Percentiles rank a stretch among this genome's conserved stretches.
These are phyloP conservation scores for Peromyscus polionotus DNA, from an alignment of 2,113 vertebrate species.

Conservation along the genomic window DNA sequence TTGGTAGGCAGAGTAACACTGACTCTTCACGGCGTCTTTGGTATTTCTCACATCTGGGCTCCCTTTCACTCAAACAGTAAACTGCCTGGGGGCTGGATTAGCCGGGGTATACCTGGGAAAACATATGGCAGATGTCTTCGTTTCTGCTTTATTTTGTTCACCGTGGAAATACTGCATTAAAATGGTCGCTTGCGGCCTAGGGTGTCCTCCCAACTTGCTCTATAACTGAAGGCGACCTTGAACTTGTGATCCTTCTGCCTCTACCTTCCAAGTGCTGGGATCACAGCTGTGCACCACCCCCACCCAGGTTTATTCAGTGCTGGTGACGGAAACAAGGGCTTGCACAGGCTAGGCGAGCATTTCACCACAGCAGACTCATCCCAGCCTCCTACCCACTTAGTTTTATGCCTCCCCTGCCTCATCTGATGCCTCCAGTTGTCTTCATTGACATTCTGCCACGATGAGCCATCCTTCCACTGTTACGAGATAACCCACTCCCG, in stretches of 20 bases:
- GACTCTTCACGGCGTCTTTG: neutral
- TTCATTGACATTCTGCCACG: neutral
- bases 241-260: neutral
- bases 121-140: neutral
- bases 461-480: neutral
- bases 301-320: neutral
- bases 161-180: neutral
- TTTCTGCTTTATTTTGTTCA: neutral
- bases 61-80: neutral
- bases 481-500: neutral
- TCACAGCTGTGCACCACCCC: fast-evolving
- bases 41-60: neutral
- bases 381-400: neutral
- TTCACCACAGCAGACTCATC: neutral
- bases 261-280: neutral
- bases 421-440: neutral
- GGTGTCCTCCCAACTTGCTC: no score
- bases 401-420: neutral
- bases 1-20: neutral
- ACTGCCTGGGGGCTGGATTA: neutral
- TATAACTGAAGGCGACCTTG: neutral
- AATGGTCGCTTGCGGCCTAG: neutral
- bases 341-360: neutral
- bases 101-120: neutral
- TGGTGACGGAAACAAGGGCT: neutral